Base-by-base conservation (phyloP, 2,888 invertebrate species). In the Netelia fuscicornis region DNA sequence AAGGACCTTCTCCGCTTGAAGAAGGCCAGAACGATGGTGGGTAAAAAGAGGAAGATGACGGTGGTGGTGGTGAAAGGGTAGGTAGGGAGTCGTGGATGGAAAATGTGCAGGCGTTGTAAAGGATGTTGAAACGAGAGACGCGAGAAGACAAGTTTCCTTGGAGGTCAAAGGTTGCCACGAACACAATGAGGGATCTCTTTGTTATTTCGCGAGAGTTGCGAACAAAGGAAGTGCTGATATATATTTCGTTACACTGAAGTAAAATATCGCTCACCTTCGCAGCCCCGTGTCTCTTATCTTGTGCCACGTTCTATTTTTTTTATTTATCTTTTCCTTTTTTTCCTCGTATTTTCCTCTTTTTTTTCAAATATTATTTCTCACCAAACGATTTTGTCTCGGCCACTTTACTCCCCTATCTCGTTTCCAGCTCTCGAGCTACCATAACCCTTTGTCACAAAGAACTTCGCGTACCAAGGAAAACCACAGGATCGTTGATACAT, bases 101-200 rank as follows among this genome's bases (percentile, higher is more conserved):
- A 71, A 85, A 79, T 68, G 81, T 67, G 70, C 74, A 78, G 71
- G 81, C 30, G 82, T 71, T 75, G 70, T 58, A 64, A 17, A 71
- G 74, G 64, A 81, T 68, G 81, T 78, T 71, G 75, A 71, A 85
- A 74, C 72, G 37, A 74, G 48, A 70, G 67, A 76, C 56, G 56
- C 75, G 30, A 77, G 62, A 58, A 81, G 85, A 85, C 76, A 72
- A 85, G 83, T 74, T 86, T 86, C 79, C 83, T 71, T 74, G 25
- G 83, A 52, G 70, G 71, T 71, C 74, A 67, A 86, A 83, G 86
- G 82, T 83, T 83, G 60, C 71, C 77, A 17, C 60, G 78, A 85
- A 88, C 86, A 56, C 70, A 88, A 89, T 87, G 89, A 86, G 75
- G 75, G 71, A 68, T 80, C 88, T 87, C 88, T 88, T 86, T 58